A percentile compares a stretch with the other conserved stretches of the same genome.
Conservation (phyloP, 2,888 invertebrate species). For the Meghimatium bilineatum region DNA sequence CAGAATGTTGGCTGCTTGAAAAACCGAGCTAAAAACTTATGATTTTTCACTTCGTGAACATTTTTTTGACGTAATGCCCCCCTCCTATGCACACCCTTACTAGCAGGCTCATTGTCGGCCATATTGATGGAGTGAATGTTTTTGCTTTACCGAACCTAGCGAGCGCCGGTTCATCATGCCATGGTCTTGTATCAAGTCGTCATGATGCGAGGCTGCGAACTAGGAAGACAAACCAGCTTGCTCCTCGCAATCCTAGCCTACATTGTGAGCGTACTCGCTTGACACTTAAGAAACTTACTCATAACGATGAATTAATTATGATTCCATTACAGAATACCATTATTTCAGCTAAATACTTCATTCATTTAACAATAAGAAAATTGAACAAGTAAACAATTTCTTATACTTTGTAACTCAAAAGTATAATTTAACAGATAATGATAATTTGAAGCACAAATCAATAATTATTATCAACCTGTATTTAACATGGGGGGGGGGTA, state of each 20-base stretch:
- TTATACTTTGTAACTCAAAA: too few species aligned
- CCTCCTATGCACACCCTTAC: conserved; percentile 74
- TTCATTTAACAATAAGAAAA: too few species aligned
- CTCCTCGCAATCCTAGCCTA: background rate
- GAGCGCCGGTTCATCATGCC: conserved; percentile 3
- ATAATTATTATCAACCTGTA: too few species aligned
- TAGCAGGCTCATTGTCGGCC: conserved; percentile 56
- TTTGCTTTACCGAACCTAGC: conserved; percentile 31
- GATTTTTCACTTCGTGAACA: conserved; percentile 98
- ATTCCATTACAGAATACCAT: too few species aligned
- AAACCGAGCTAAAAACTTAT: conserved; percentile 99
- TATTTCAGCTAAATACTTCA: too few species aligned
- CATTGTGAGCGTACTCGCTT: background rate
- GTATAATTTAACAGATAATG: too few species aligned
- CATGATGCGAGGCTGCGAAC: background rate
- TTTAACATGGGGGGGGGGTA: too few species aligned
- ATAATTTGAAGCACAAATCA: too few species aligned
- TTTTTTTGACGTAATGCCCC: conserved; percentile 99
- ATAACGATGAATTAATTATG: background rate
- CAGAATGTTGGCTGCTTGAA: conserved; percentile 99
- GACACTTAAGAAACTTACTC: background rate
- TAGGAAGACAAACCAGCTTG: background rate
- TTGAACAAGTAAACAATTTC: too few species aligned
- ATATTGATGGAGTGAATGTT: conserved; percentile 52
- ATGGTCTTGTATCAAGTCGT: background rate